These are phyloP conservation scores for Amphipyra berbera DNA, from an alignment of 2,888 invertebrate genomes.

Conservation along the genomic window DNA sequence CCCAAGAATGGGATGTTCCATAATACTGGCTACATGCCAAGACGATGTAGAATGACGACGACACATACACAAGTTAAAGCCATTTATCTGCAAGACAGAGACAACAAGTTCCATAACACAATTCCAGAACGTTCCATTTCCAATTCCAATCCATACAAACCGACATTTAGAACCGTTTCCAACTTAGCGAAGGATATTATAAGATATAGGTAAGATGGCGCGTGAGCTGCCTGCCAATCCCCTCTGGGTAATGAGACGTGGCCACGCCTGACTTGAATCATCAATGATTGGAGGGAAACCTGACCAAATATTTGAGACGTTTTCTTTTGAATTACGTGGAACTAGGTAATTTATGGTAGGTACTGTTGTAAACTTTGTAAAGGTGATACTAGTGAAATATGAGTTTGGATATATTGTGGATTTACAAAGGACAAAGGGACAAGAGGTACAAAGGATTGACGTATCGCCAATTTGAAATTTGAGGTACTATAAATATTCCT, in stretches of 20 bases:
- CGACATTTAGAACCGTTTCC: background rate
- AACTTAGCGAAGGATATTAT: slow-evolving; percentile 6
- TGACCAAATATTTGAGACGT: slow-evolving; percentile 19
- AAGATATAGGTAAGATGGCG: slow-evolving; percentile 28
- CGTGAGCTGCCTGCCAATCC: slow-evolving; percentile 34
- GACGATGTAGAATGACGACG: background rate
- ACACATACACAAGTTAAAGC: too few relatives aligned
- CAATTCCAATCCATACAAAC: background rate
- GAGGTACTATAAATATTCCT: too few relatives aligned
- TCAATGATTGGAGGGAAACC: slow-evolving; percentile 20
- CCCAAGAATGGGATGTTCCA: too few relatives aligned
- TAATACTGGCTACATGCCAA: too few relatives aligned
- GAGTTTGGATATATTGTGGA: background rate
- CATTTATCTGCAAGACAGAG: too few relatives aligned
- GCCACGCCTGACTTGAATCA: slow-evolving; percentile 47
- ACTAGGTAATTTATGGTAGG: slow-evolving; percentile 12
- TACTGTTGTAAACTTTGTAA: background rate
- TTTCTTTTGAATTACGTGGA: background rate
- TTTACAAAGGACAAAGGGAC: too few relatives aligned
- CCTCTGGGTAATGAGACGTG: slow-evolving; percentile 46
- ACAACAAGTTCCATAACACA: background rate
- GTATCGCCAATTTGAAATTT: too few relatives aligned
- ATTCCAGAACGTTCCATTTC: slow-evolving; percentile 6
- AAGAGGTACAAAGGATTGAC: too few relatives aligned
- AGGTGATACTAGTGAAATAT: background rate